These are phyloP conservation scores for Hystrix cristata DNA, from an alignment of 2,113 vertebrate genomes.

Conservation along the genomic window DNA sequence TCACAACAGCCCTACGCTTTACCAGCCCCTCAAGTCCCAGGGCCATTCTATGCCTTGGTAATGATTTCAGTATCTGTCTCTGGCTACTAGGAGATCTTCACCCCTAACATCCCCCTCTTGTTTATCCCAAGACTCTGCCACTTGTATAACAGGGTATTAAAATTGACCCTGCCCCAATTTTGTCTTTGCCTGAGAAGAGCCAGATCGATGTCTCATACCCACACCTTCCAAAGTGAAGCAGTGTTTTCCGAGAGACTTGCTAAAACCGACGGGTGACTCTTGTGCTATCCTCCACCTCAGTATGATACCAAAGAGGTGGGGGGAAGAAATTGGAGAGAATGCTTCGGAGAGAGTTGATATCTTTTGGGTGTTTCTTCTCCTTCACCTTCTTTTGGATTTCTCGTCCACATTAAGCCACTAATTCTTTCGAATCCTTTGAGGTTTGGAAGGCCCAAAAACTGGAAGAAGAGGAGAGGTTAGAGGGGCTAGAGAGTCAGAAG, in stretches of 20 bases:
- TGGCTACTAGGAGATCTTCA: background rate
- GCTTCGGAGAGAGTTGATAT: background rate
- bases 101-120: accelerated
- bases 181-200: background rate
- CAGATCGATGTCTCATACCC: background rate
- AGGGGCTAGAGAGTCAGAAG: background rate
- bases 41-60: background rate
- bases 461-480: background rate
- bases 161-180: background rate
- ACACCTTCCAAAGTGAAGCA: background rate
- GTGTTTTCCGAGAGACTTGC: background rate
- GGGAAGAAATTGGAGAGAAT: background rate
- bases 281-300: background rate
- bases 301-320: background rate
- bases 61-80: background rate
- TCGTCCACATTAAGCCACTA: background rate
- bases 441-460: background rate
- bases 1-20: background rate
- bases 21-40: background rate
- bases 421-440: background rate
- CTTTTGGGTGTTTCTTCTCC: background rate
- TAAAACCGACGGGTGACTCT: background rate
- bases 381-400: background rate
- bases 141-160: background rate
- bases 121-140: background rate